phyloP scores from a whole-genome alignment of 2,113 vertebrate genomes.

The Propithecus coquereli region DNA sequence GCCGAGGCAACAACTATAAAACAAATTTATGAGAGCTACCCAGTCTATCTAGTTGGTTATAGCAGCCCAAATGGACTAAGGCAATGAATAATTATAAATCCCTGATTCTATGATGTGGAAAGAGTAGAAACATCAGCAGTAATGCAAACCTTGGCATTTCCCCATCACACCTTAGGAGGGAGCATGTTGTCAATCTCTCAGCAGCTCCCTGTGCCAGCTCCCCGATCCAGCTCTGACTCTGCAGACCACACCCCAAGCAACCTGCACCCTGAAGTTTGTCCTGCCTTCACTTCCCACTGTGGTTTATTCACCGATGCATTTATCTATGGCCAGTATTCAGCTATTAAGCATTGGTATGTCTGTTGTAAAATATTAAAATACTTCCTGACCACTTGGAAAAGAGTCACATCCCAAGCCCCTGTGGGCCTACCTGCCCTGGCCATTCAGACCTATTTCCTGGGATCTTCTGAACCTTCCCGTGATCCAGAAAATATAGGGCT shows the following conservation, averaged over 20 bases:
- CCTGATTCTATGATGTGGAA: background rate
- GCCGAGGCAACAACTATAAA: background rate
- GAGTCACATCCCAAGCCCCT: background rate
- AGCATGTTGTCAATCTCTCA: background rate
- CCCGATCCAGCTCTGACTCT: background rate
- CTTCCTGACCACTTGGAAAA: background rate
- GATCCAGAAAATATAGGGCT: background rate
- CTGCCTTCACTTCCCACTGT: rapidly evolving
- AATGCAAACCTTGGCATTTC: background rate
- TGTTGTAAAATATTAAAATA: background rate
- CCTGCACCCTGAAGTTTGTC: background rate
- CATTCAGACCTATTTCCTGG: background rate
- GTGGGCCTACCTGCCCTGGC: background rate
- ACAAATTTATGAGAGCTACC: background rate
- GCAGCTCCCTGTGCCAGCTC: background rate
- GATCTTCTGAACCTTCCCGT: background rate
- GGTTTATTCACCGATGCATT: background rate
- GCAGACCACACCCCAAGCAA: background rate
- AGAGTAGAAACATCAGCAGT: no score
- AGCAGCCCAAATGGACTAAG: background rate
- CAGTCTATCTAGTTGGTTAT: background rate
- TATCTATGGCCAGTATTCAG: background rate
- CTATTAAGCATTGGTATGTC: background rate
- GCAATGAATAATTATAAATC: background rate
- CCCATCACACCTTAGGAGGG: rapidly evolving